phyloP scores from a whole-genome alignment of 2,113 vertebrate species.

The Verasper variegatus region DNA sequence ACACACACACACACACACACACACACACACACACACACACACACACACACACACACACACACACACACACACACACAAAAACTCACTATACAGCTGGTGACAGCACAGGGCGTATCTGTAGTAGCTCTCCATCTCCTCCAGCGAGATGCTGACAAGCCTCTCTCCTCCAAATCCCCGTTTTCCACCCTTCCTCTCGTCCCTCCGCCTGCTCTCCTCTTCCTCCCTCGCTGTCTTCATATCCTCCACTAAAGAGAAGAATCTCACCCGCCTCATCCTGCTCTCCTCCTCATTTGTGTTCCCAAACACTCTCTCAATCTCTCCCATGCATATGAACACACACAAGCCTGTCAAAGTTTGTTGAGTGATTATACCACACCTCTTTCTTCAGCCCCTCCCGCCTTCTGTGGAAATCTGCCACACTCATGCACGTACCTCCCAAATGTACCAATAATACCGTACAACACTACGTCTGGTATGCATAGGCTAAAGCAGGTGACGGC shows the following conservation, averaged over 20 bases:
- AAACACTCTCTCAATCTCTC: conserved; percentile 10
- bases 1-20: not conserved
- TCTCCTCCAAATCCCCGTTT: conserved; percentile 11
- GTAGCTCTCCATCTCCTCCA: conserved; percentile 81
- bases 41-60: not conserved
- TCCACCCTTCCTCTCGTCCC: conserved; percentile 4
- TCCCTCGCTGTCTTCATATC: conserved; percentile 24
- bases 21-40: no score
- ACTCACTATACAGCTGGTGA: conserved; percentile 78
- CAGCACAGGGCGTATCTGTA: conserved; percentile 75
- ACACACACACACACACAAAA: not conserved
- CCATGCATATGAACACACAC: not conserved
- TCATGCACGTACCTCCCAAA: no score
- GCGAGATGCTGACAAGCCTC: conserved; percentile 66
- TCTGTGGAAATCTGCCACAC: conserved; percentile 10
- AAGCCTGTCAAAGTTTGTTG: conserved; percentile 44
- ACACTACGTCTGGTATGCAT: not conserved
- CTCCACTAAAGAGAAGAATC: not conserved
- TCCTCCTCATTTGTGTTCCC: conserved; percentile 5
- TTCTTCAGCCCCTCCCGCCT: conserved; percentile 27
- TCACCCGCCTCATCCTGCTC: conserved; percentile 26
- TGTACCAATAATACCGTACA: not conserved
- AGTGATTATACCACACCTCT: conserved; percentile 33
- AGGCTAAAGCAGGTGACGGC: not conserved
- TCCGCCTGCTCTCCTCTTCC: conserved; percentile 25